Percentiles rank a stretch among this genome's conserved stretches.
These are phyloP conservation scores for Tipula helvola DNA, from an alignment of 2,888 invertebrate genomes.

Conservation along the genomic window DNA sequence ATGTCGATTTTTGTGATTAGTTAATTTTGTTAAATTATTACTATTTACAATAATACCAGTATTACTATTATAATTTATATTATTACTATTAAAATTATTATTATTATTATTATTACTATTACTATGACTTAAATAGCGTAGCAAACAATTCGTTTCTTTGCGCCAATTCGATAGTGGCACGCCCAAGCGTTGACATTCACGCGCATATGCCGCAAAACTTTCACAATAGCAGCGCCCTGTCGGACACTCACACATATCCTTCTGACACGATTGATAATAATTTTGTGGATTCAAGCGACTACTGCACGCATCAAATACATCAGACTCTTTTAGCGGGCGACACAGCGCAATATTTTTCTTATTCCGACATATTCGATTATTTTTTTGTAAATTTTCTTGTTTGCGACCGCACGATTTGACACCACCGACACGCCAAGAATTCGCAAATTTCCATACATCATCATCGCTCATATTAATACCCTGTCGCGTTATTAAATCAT, in stretches of 20 bases:
- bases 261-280: conserved; percentile 74
- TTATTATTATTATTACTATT: conserved; percentile 13
- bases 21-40: conserved; percentile 12
- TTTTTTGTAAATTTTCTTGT: conserved; percentile 36
- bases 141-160: conserved; percentile 50
- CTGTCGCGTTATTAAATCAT: conserved; percentile 64
- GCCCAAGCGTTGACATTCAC: conserved; percentile 71
- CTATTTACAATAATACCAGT: neutral
- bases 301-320: conserved; percentile 63
- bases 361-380: conserved; percentile 40
- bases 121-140: conserved; percentile 23
- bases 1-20: conserved; percentile 17
- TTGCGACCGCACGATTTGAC: conserved; percentile 53
- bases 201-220: conserved; percentile 76
- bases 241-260: conserved; percentile 82
- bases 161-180: conserved; percentile 62
- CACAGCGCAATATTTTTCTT: conserved; percentile 40
- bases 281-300: conserved; percentile 65
- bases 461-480: conserved; percentile 52
- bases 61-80: conserved; percentile 8
- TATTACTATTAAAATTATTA: neutral
- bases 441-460: conserved; percentile 57
- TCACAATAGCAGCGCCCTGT: conserved; percentile 75
- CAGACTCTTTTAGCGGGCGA: conserved; percentile 38
- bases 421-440: conserved; percentile 84